Evolutionary conservation across 2,797 vertebrate genomes (phyloP).

Genomic region (Catharus ustulatus): DNA sequence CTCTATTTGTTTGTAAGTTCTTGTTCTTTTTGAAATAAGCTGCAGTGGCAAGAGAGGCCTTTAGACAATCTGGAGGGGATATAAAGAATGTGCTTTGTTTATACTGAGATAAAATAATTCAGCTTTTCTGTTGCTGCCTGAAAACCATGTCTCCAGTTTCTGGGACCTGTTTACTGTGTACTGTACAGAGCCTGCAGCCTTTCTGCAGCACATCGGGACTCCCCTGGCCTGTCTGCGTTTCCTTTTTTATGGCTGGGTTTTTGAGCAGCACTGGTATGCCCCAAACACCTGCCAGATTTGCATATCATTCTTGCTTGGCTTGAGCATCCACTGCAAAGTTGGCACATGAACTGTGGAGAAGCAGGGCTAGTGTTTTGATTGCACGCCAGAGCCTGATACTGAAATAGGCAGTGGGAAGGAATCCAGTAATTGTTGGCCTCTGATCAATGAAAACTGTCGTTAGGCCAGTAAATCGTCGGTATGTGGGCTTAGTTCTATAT

Average conservation of each 20-base stretch:
- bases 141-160: slow-evolving; percentile 19
- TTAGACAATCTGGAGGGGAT: slow-evolving; percentile 45
- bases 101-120: slow-evolving; percentile 32
- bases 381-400: slow-evolving; percentile 80
- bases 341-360: slow-evolving; percentile 69
- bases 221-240: slow-evolving; percentile 29
- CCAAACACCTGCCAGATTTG: slow-evolving; percentile 76
- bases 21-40: slow-evolving; percentile 35
- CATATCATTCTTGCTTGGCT: slow-evolving; percentile 74
- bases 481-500: slow-evolving; percentile 81
- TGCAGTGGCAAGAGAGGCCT: slow-evolving; percentile 29
- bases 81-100: slow-evolving; percentile 48
- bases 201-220: slow-evolving; percentile 25
- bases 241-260: slow-evolving; percentile 44
- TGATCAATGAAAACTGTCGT: slow-evolving; percentile 89
- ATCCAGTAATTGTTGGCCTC: slow-evolving; percentile 84
- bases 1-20: slow-evolving; percentile 27
- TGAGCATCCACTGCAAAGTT: slow-evolving; percentile 52
- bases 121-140: slow-evolving; percentile 35
- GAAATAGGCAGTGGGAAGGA: slow-evolving; percentile 76
- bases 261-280: slow-evolving; percentile 58
- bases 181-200: slow-evolving; percentile 4
- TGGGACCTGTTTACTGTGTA: slow-evolving; percentile 12
- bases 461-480: slow-evolving; percentile 85
- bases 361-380: slow-evolving; percentile 75